These are phyloP conservation scores for Seriola aureovittata DNA, from an alignment of 2,113 vertebrate genomes.

Conservation along the genomic window DNA sequence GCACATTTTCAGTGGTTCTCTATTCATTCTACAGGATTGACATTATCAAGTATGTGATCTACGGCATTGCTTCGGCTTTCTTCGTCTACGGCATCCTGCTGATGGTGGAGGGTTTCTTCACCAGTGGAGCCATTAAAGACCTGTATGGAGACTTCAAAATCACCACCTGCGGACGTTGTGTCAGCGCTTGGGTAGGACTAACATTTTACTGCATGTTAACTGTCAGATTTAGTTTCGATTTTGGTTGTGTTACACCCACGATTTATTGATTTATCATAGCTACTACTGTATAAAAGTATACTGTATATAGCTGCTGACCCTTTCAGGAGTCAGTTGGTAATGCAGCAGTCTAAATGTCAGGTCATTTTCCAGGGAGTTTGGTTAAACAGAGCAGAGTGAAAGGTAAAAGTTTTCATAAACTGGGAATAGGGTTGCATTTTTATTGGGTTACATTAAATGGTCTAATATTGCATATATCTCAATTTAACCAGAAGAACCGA, in stretches of 20 bases:
- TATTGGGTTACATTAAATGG: not conserved
- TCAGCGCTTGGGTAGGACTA: conserved; percentile 96
- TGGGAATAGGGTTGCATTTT: not conserved
- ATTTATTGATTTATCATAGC: not conserved
- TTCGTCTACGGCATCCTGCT: conserved; percentile 98
- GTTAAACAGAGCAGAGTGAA: not conserved
- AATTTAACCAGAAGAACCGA: no score
- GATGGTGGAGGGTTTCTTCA: conserved; percentile 99
- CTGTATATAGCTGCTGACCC: not conserved
- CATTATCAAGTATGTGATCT: conserved; percentile 99
- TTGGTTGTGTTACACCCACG: not conserved
- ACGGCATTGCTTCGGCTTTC: conserved; percentile 97
- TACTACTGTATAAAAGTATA: not conserved
- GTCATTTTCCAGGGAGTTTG: no score
- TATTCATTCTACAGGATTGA: conserved; percentile 89
- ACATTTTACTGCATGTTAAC: not conserved
- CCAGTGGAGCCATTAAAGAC: conserved; percentile 98
- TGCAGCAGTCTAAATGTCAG: not conserved
- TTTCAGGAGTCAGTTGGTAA: conserved; percentile 1
- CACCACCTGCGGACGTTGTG: conserved; percentile 97
- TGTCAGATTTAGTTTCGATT: not conserved
- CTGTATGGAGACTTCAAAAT: conserved; percentile 99
- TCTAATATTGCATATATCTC: no score
- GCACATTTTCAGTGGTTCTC: conserved; percentile 23
- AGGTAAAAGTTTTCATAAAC: not conserved